Conservation (phyloP, 2,888 invertebrate species). For the Nemurella pictetii region DNA sequence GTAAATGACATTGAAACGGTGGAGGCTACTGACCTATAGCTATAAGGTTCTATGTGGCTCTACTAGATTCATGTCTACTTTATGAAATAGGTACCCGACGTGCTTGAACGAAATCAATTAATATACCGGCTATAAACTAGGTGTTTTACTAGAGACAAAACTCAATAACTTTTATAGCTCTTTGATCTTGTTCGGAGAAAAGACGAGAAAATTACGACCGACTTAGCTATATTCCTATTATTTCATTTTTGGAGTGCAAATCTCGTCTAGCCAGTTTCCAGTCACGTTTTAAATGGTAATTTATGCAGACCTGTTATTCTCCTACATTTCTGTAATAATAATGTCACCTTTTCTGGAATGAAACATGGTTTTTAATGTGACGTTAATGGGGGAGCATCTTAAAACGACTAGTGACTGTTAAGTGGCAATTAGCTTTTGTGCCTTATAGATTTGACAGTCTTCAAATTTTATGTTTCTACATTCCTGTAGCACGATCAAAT, state of each 20-base stretch:
- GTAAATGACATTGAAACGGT: neutral
- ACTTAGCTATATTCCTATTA: neutral
- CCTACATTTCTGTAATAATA: neutral
- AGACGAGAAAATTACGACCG: neutral
- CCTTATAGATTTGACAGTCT: too few relatives aligned
- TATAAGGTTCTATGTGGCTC: neutral
- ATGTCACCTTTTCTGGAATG: too few relatives aligned
- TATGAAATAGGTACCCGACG: too few relatives aligned
- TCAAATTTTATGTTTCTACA: too few relatives aligned
- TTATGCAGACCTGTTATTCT: neutral
- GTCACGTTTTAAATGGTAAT: neutral
- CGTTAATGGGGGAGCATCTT: too few relatives aligned
- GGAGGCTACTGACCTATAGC: neutral
- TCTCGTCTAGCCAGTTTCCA: neutral
- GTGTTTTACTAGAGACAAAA: neutral
- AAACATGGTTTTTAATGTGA: too few relatives aligned
- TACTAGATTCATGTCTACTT: too few relatives aligned
- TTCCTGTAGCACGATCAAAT: too few relatives aligned
- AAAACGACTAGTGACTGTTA: too few relatives aligned
- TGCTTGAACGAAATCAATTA: too few relatives aligned
- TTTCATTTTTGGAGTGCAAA: neutral
- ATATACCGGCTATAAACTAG: neutral
- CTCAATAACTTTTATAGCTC: neutral
- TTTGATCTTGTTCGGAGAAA: too few relatives aligned
- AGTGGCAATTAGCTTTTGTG: too few relatives aligned